Evolutionary conservation across 1,140 invertebrate species (phyloP), one percentile per base, ranked within the genome.

Genomic region (Sycophila sp.): DNA sequence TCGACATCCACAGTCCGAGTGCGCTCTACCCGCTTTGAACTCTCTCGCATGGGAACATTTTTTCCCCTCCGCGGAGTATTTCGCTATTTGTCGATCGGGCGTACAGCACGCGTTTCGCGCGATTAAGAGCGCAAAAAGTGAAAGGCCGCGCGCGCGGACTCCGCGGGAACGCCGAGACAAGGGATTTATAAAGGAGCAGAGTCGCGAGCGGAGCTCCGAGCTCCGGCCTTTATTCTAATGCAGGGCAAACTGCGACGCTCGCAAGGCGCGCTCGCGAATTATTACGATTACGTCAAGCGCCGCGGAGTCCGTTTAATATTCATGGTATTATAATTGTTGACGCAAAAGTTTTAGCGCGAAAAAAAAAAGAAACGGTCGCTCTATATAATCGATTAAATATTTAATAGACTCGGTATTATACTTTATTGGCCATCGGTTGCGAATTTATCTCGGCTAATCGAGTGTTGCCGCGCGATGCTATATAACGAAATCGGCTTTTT

Each of bases 41-140:
- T 26, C 53, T 49, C 30, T 56, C 49, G 15, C n/a, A n/a, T n/a
- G n/a, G 28, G 26, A 34, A 42, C 49, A n/a, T 38, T 47, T 28
- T 13, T 56, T 59, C 55, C 36, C 36, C 36, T 42, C 15, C 65
- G 47, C 58, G 69, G 68, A 62, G n/a, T n/a, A n/a, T 64, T 78
- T 69, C 22, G 56, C 62, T 56, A 58, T 72, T 69, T 55, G 62
- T 74, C 51, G 24, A 40, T 72, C n/a, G n/a, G n/a, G 30, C 60
- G 66, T 59, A 51, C 24, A 69, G 56, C 45, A 60, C 66, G 45
- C 60, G 66, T 69, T 69, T 69, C 30, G 55, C 32, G 42, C 15
- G 66, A 69, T 69, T 60, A 60, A 73, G 67, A 73, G 30, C n/a
- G n/a, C 40, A 64, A 68, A 71, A 55, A 49, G 68, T 42, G 67